These are phyloP conservation scores for Rhodophaea formosa DNA, from an alignment of 2,888 invertebrate genomes.

Conservation along the genomic window DNA sequence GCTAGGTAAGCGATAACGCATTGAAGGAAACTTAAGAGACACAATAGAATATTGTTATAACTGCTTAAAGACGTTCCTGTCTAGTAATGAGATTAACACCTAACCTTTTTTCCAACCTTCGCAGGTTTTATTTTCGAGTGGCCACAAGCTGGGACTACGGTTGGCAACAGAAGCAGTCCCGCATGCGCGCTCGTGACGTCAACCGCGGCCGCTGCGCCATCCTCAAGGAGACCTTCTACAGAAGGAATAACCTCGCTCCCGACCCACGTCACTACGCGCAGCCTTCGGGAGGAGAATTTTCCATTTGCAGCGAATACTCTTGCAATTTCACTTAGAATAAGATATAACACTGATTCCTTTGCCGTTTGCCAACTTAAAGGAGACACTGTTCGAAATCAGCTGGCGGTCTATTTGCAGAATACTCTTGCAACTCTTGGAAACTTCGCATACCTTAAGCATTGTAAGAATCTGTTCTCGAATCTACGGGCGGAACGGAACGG, in stretches of 20 bases:
- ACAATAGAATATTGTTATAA: too few relatives aligned
- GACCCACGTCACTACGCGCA: slow-evolving; percentile 79
- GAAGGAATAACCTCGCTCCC: slow-evolving; percentile 75
- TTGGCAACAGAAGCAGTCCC: slow-evolving; percentile 77
- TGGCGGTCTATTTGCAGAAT: too few relatives aligned
- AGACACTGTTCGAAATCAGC: too few relatives aligned
- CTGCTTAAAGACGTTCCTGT: too few relatives aligned
- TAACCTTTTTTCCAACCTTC: background rate
- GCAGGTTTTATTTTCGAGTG: slow-evolving; percentile 76
- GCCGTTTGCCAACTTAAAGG: background rate
- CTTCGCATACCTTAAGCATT: too few relatives aligned
- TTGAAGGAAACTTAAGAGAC: too few relatives aligned
- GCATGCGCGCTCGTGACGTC: slow-evolving; percentile 51
- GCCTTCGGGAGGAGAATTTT: slow-evolving; percentile 64
- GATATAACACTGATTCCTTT: background rate
- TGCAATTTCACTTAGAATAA: slow-evolving; percentile 45
- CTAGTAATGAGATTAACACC: too few relatives aligned
- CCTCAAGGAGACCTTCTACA: slow-evolving; percentile 79
- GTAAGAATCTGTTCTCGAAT: too few relatives aligned
- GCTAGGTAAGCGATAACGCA: too few relatives aligned
- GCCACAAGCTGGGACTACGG: slow-evolving; percentile 80
- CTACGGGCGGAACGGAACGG: too few relatives aligned
- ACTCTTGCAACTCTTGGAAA: too few relatives aligned
- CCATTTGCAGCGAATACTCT: slow-evolving; percentile 67
- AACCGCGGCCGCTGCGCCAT: slow-evolving; percentile 76